Conservation (phyloP, 2,888 invertebrate species). For the Epinotia ramella region DNA sequence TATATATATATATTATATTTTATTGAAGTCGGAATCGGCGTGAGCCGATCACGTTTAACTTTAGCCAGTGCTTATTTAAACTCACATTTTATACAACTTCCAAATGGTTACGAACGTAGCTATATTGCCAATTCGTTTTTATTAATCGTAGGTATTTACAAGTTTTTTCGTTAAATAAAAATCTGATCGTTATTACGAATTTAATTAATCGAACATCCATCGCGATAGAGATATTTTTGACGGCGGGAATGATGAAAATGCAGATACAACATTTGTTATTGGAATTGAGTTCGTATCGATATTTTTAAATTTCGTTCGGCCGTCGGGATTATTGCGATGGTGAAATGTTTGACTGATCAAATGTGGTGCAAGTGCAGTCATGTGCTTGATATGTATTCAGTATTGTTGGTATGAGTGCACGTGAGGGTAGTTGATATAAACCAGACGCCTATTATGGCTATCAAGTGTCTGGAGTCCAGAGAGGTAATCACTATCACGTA, state of each 20-base stretch:
- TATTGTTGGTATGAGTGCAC: not conserved
- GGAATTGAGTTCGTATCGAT: constrained; percentile 14
- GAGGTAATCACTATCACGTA: too few species aligned
- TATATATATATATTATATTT: too few species aligned
- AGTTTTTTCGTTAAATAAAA: not conserved
- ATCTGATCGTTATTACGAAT: constrained; percentile 21
- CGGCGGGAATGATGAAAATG: constrained; percentile 3
- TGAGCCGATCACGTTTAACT: too few species aligned
- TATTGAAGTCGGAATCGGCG: too few species aligned
- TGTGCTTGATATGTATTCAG: not conserved
- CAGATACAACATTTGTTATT: not conserved
- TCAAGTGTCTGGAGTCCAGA: too few species aligned
- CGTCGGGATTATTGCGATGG: not conserved
- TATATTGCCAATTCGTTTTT: not conserved
- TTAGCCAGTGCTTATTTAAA: too few species aligned
- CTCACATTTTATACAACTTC: not conserved
- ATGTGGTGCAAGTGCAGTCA: not conserved
- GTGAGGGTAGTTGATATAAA: not conserved
- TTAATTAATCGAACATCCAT: constrained; percentile 10
- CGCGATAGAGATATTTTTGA: constrained; percentile 12
- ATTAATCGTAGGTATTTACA: not conserved
- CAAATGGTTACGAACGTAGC: too few species aligned
- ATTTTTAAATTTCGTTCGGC: constrained; percentile 1
- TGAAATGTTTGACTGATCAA: constrained; percentile 11
- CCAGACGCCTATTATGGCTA: too few species aligned